Evolutionary conservation across 2,888 invertebrate species (phyloP).

Genomic region (Drosophila eohydei): DNA sequence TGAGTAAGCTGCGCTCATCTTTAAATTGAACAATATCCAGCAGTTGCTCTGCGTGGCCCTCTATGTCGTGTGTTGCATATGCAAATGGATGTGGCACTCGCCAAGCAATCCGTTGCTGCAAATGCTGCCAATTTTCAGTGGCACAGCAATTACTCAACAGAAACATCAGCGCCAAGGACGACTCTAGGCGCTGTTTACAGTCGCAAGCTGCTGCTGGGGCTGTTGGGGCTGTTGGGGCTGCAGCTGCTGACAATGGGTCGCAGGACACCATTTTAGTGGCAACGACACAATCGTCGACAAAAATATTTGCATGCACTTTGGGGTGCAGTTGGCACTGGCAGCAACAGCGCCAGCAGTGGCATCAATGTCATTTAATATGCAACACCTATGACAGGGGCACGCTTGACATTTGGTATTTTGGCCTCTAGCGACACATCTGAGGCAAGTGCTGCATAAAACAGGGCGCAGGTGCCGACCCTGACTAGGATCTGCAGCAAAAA

Average conservation of each 20-base stretch:
- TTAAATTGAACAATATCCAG: background rate
- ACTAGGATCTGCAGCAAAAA: conserved; percentile 7
- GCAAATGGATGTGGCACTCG: conserved; percentile 8
- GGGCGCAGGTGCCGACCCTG: conserved; percentile 35
- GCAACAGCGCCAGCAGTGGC: conserved; percentile 9
- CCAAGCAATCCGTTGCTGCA: conserved; percentile 26
- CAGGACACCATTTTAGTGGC: conserved; percentile 42
- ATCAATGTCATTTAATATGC: conserved; percentile 63
- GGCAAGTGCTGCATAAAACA: conserved; percentile 50
- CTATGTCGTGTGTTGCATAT: background rate
- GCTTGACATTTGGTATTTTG: conserved; percentile 61
- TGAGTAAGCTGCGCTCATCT: background rate
- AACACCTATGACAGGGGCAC: conserved; percentile 69
- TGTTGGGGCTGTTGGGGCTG: too few species aligned
- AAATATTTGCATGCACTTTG: conserved; percentile 76
- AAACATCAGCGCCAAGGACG: conserved; percentile 31
- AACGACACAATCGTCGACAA: conserved; percentile 66
- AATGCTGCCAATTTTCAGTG: conserved; percentile 57
- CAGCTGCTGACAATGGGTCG: conserved; percentile 9
- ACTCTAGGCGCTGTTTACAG: conserved; percentile 39
- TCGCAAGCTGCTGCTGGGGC: conserved; percentile 20
- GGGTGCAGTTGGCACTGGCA: conserved; percentile 60
- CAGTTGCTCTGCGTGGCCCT: background rate
- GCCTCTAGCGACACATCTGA: conserved; percentile 25
- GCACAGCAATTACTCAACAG: conserved; percentile 64